Evolutionary conservation across 2,888 invertebrate genomes (phyloP).

Genomic region (Cantharis flavilabris): DNA sequence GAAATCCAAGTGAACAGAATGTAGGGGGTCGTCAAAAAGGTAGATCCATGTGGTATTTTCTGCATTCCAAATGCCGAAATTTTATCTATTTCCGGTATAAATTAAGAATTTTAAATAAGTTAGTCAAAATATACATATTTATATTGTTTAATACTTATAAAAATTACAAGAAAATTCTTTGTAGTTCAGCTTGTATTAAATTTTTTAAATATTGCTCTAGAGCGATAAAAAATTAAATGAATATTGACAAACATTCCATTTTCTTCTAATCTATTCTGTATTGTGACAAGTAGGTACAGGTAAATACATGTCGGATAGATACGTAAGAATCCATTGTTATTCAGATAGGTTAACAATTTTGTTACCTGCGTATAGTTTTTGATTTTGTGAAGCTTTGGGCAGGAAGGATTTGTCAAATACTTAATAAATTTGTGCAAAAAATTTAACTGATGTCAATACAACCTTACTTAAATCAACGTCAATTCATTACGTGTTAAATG

Average conservation of each 20-base stretch:
- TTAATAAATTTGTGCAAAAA: not conserved
- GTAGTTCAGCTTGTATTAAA: not conserved
- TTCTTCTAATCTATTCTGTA: not conserved
- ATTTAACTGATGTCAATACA: not conserved
- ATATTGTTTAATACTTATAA: no score
- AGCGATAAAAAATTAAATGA: not conserved
- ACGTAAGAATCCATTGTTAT: not conserved
- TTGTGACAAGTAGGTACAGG: not conserved
- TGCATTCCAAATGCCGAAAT: not conserved
- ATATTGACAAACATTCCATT: not conserved
- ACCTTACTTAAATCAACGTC: not conserved
- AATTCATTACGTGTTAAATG: not conserved
- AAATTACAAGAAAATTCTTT: no score
- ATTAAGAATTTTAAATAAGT: no score
- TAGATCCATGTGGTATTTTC: not conserved
- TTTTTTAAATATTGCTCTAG: not conserved
- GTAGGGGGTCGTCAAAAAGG: not conserved
- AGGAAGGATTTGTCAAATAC: not conserved
- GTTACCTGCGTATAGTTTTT: not conserved
- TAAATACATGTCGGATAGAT: not conserved
- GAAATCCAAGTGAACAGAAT: not conserved
- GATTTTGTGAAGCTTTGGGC: not conserved
- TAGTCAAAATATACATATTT: no score
- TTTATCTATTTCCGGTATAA: no score
- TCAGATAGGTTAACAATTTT: not conserved